These are phyloP conservation scores for Tragulus kanchil DNA, from an alignment of 2,113 vertebrate species.

Conservation along the genomic window DNA sequence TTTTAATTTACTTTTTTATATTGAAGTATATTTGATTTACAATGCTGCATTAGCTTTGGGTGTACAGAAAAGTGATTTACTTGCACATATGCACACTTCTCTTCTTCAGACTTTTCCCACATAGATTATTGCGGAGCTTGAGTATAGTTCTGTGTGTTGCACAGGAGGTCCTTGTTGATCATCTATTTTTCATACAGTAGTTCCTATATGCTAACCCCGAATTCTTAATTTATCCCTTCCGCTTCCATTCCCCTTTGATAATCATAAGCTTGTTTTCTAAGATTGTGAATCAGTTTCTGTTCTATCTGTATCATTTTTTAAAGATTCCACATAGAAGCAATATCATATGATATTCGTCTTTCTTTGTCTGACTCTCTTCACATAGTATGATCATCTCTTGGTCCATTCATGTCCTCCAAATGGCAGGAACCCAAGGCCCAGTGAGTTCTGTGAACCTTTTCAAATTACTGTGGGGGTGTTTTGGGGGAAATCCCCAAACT, in stretches of 20 bases:
- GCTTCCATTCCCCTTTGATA: background rate
- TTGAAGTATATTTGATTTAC: background rate
- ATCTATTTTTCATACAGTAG: background rate
- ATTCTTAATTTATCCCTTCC: background rate
- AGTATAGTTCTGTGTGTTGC: background rate
- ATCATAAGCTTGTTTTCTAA: background rate
- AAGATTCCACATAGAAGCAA: background rate
- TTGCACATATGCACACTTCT: too few relatives aligned
- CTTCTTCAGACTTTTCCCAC: background rate
- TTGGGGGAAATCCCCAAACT: background rate
- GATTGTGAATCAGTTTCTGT: background rate
- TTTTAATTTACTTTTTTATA: background rate
- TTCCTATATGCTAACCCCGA: background rate
- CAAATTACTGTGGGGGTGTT: background rate
- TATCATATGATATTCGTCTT: background rate
- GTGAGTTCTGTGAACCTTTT: background rate
- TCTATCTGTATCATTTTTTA: background rate
- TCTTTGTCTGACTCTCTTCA: background rate
- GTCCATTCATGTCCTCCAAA: background rate
- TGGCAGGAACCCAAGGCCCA: background rate
- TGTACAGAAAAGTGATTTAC: background rate
- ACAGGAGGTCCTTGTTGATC: background rate
- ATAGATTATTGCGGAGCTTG: background rate
- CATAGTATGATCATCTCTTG: background rate
- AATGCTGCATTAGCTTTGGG: background rate